Evolutionary conservation across 2,797 vertebrate genomes (phyloP), one percentile per base, ranked within the genome.

Genomic region (Neosilurus hyrtlii): DNA sequence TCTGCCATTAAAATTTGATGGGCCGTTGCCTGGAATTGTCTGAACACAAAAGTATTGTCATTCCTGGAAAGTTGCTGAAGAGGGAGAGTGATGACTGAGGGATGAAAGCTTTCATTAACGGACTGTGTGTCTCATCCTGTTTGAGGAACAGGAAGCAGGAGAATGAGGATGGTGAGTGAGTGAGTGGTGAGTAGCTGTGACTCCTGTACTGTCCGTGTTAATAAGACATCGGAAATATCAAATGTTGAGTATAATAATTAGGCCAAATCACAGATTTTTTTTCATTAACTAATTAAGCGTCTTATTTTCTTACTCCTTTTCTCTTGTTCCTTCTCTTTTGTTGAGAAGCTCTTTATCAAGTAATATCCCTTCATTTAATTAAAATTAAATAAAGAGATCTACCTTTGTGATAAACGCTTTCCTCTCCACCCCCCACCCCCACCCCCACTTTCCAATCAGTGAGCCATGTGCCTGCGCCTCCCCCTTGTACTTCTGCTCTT

Each of bases 1-100:
- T 43, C 8, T 80, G 79, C 84, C 89, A 87, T 95, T 92, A 94
- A 95, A 93, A 80, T 94, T 95, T 94, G 89, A 95, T 95, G 92
- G 91, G 90, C 84, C 79, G 87, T 90, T 91, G 89, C 87, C 86
- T 86, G 88, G 90, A 92, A 94, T 91, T 91, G 86, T 90, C 86
- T 84, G 75, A 26, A 88, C 67, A 62, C 86, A 85, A 30, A 86
- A 83, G 73, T n/a, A 52, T 51, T 16, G 15, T 73, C 12, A 80
- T 86, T 81, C 84, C 83, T 84, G 54, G 66, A 63, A 80, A 86
- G 89, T 86, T 89, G 86, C 6, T 52, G 86, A 88, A 82, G 56
- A 22, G 35, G 51, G 88, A 83, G 82, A 82, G 66, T 65, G 65
- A 78, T 6, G 57, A 62, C 65, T 75, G 88, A 82, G 86, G 83